A percentile compares a stretch with the other conserved stretches of the same genome.
Conservation (phyloP, 2,113 vertebrate species). For the Myotis davidii region DNA sequence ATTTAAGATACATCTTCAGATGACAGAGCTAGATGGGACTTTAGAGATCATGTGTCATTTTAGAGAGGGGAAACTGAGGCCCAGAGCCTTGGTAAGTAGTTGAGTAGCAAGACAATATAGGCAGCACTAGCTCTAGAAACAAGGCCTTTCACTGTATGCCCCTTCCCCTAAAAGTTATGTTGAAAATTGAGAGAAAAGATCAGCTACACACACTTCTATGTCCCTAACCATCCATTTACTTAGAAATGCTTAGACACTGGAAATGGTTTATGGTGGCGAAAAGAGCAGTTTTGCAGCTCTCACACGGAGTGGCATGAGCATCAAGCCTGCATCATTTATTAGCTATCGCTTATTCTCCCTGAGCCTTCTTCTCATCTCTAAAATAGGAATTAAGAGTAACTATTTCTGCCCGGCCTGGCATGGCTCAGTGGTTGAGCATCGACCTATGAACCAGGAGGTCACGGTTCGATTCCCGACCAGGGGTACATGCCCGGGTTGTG, state of each 20-base stretch:
- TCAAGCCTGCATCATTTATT: neutral
- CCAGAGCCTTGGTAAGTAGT: neutral
- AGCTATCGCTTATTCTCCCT: neutral
- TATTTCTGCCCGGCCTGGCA: too few species aligned
- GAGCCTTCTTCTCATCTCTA: neutral
- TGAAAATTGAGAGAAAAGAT: slow-evolving; percentile 1
- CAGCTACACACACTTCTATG: neutral
- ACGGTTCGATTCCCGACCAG: too few species aligned
- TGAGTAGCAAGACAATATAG: neutral
- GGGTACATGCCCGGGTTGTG: too few species aligned
- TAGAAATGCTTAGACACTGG: neutral
- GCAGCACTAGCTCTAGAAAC: neutral
- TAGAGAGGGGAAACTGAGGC: neutral
- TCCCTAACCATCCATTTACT: neutral
- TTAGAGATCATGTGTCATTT: neutral
- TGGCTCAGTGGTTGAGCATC: too few species aligned
- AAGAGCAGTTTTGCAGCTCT: neutral
- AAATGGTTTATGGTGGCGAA: neutral
- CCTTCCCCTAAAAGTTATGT: neutral
- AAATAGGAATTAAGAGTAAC: neutral
- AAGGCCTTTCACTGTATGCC: neutral
- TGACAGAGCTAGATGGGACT: neutral
- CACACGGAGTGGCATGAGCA: neutral
- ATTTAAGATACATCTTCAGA: neutral
- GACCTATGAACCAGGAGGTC: too few species aligned